phyloP scores from a whole-genome alignment of 2,888 invertebrate species.

The Alentia gelatinosa region DNA sequence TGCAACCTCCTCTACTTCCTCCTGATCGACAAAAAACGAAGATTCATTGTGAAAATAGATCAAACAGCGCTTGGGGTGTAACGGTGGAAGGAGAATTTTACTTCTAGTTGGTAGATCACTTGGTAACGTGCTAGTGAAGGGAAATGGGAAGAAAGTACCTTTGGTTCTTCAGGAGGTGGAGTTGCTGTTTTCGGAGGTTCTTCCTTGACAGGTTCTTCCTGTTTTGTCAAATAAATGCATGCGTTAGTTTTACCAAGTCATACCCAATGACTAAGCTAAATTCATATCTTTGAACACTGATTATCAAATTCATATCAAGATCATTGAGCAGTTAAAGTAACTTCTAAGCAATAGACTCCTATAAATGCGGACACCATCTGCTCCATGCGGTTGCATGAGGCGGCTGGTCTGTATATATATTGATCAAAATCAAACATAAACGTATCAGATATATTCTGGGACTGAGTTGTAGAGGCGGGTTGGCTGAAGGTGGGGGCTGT shows the following conservation, averaged over 20 bases:
- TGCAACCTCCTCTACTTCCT: neutral
- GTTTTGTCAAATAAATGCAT: neutral
- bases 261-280: neutral
- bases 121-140: neutral
- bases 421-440: neutral
- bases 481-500: too few relatives aligned
- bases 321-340: too few relatives aligned
- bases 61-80: neutral
- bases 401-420: neutral
- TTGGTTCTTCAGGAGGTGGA: neutral
- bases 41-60: neutral
- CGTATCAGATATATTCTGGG: neutral
- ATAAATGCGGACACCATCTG: neutral
- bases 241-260: too few relatives aligned
- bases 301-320: too few relatives aligned
- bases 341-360: neutral
- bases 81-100: neutral
- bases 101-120: neutral
- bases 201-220: neutral
- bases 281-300: neutral
- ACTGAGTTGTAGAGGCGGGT: too few relatives aligned
- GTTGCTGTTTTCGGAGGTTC: neutral
- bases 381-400: neutral
- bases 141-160: neutral
- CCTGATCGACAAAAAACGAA: neutral